These are phyloP conservation scores for Muscicapa comitata DNA, from an alignment of 2,797 vertebrate genomes.

Conservation along the genomic window DNA sequence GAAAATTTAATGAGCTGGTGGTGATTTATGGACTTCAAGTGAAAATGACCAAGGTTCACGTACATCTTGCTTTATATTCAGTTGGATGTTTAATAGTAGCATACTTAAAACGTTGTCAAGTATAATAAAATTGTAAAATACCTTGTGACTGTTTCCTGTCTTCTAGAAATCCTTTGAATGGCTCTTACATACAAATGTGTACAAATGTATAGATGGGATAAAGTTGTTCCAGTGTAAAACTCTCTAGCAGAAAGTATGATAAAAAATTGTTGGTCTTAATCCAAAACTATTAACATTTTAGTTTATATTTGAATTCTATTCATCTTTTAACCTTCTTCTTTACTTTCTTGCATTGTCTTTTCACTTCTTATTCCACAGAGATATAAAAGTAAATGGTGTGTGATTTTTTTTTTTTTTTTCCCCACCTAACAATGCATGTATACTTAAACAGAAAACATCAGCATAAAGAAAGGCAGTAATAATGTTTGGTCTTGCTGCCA, in stretches of 20 bases:
- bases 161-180: background rate
- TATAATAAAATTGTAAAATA: background rate
- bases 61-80: background rate
- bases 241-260: background rate
- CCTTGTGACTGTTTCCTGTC: background rate
- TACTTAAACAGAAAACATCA: background rate
- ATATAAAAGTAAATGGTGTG: background rate
- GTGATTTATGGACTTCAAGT: background rate
- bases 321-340: background rate
- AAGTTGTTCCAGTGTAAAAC: background rate
- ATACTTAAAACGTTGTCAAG: background rate
- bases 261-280: background rate
- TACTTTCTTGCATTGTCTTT: background rate
- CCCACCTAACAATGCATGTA: rapidly evolving
- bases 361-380: background rate
- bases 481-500: background rate
- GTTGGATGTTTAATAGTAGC: no score
- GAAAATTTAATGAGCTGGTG: background rate
- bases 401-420: background rate
- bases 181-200: background rate
- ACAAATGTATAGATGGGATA: background rate
- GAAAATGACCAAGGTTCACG: background rate
- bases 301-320: background rate
- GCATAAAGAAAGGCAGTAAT: background rate
- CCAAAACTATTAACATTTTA: background rate